phyloP scores from a whole-genome alignment of 2,888 invertebrate species.

The Ormyrus thymus region DNA sequence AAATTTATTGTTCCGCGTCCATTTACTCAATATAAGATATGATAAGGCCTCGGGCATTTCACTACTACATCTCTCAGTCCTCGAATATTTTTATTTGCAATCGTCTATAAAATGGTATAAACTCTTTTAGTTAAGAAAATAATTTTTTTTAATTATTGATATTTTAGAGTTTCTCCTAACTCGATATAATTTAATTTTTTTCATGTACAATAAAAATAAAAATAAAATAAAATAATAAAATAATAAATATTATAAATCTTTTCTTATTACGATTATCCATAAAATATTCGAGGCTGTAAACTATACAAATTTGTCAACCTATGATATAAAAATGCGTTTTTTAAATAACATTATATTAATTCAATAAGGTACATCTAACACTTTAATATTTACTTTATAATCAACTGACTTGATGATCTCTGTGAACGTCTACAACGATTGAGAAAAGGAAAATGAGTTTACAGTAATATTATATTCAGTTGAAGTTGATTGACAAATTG shows the following conservation, averaged over 20 bases:
- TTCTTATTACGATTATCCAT: slow-evolving; percentile 35
- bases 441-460: slow-evolving; percentile 37
- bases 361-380: slow-evolving; percentile 62
- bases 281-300: slow-evolving; percentile 67
- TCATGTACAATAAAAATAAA: not conserved
- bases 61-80: slow-evolving; percentile 64
- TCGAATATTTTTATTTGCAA: slow-evolving; percentile 63
- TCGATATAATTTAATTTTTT: not conserved
- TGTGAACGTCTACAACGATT: slow-evolving; percentile 36
- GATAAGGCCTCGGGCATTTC: slow-evolving; percentile 73
- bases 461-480: slow-evolving; percentile 37
- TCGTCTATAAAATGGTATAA: slow-evolving; percentile 23
- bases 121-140: slow-evolving; percentile 30
- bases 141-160: slow-evolving; percentile 24
- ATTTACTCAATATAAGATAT: slow-evolving; percentile 68
- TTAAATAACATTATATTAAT: slow-evolving; percentile 66
- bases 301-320: slow-evolving; percentile 66
- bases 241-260: not conserved
- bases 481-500: slow-evolving; percentile 54
- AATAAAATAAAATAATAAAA: slow-evolving; percentile 8
- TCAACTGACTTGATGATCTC: slow-evolving; percentile 46
- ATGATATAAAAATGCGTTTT: slow-evolving; percentile 67
- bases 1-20: slow-evolving; percentile 66
- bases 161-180: slow-evolving; percentile 26
- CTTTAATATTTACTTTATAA: slow-evolving; percentile 60